Base-by-base conservation (phyloP, 35 echinoderm and acorn worm species). In the Acanthaster planci region DNA sequence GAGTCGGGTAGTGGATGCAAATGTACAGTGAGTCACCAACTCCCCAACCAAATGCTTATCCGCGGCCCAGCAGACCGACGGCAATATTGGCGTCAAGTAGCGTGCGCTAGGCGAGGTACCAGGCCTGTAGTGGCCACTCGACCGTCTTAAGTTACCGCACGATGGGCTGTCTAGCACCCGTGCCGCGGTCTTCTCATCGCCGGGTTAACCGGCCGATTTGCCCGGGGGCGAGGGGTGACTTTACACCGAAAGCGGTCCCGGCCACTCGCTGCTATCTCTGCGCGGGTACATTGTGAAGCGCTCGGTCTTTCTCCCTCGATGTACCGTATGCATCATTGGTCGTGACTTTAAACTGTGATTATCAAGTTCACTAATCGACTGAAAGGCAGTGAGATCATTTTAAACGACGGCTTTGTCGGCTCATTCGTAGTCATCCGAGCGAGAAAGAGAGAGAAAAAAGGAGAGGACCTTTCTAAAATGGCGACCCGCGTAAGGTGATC, bases 141-240 rank as follows among this genome's bases (percentile, higher is more conserved):
- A 72, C 64, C 64, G 34, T 26, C 26, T 72, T 72, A 34, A 72
- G 64, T 72, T 72, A 72, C 64, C 23, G 64, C 64, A 72, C 64
- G 64, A 72, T 26, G 22, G 34, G 64, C 64, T 12, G 34, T 72
- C 64, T 72, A 72, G 64, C 64, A 72, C 64, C 64, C 21, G 21
- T 10, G 19, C 22, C 1, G 14, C 30, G 64, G 2, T 47, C 64
- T 14, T 29, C 64, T 72, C 64, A 72, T 72, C 23, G 64, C n/a
- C 64, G 64, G 34, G 64, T 72, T 72, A 72, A 72, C 64, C 64
- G 64, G 64, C 64, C 64, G 64, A 72, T 72, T 72, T 72, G 64
- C 64, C 64, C 64, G 19, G 4, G n/a, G 64, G 64, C 64, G 64
- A 72, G 64, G 64, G 9, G 64, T 72, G 64, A 72, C 64, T 72